phyloP scores from a whole-genome alignment of 2,797 vertebrate genomes.

The Cichlasoma orientale region DNA sequence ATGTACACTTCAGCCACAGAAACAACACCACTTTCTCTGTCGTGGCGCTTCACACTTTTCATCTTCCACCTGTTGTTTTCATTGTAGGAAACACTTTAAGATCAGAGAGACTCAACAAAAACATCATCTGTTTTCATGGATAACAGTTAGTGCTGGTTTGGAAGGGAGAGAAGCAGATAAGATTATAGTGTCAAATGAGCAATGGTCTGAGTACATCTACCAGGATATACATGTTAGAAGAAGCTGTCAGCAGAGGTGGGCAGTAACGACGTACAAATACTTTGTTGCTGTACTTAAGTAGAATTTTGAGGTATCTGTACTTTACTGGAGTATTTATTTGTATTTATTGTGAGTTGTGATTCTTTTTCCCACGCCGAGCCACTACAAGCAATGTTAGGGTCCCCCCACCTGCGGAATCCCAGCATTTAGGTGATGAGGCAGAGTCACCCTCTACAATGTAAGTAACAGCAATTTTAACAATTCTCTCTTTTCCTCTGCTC shows the following conservation, averaged over 20 bases:
- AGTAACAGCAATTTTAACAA: too few species aligned
- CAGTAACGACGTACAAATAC: too few species aligned
- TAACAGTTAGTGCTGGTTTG: conserved; percentile 44
- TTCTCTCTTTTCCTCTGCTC: too few species aligned
- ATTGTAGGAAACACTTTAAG: conserved; percentile 59
- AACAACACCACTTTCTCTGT: conserved; percentile 24
- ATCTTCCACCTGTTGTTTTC: conserved; percentile 75
- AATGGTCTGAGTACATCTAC: not conserved
- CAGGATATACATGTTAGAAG: not conserved
- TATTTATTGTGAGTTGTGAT: too few species aligned
- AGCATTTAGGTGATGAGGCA: too few species aligned
- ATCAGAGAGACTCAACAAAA: conserved; percentile 40
- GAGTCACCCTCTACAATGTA: too few species aligned
- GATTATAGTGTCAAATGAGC: conserved; percentile 42
- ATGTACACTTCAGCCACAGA: conserved; percentile 12
- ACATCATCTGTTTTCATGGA: conserved; percentile 58
- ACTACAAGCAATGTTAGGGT: too few species aligned
- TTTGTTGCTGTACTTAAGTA: too few species aligned
- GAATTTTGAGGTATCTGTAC: too few species aligned
- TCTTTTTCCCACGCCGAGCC: too few species aligned
- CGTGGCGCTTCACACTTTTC: conserved; percentile 31
- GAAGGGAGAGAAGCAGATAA: conserved; percentile 45
- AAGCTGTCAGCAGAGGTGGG: not conserved
- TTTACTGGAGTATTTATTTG: too few species aligned
- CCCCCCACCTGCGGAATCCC: too few species aligned